phyloP scores from a whole-genome alignment of 2,797 vertebrate species.

The Falco biarmicus region DNA sequence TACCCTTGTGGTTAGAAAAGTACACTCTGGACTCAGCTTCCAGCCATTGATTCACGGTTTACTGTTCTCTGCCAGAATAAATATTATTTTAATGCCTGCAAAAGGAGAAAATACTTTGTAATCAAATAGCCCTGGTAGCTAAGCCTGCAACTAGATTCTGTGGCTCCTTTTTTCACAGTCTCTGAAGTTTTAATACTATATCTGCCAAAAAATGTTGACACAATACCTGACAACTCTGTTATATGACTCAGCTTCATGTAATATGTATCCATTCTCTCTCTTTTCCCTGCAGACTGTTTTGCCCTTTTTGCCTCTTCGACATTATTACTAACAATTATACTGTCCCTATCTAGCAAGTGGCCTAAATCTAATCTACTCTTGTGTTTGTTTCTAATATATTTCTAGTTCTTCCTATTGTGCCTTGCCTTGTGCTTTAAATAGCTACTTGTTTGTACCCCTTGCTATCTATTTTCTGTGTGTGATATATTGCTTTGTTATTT shows the following conservation, averaged over 20 bases:
- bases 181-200: neutral
- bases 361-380: neutral
- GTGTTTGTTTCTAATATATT: neutral
- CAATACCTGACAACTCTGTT: slow-evolving; percentile 14
- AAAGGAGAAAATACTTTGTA: neutral
- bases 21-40: neutral
- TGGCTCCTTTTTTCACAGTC: neutral
- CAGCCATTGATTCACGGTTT: neutral
- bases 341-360: neutral
- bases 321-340: neutral
- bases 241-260: slow-evolving; percentile 8
- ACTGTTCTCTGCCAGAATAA: neutral
- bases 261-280: neutral
- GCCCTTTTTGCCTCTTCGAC: neutral
- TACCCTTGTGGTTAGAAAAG: neutral
- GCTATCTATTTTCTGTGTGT: neutral
- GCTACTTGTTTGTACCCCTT: neutral
- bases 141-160: neutral
- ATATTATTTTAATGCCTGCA: neutral
- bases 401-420: neutral
- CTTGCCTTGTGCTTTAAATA: neutral
- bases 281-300: neutral
- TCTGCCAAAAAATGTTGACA: slow-evolving; percentile 10
- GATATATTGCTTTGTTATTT: neutral
- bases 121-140: neutral